Evolutionary conservation across 2,797 vertebrate genomes (phyloP), one percentile per base, ranked within the genome.

Genomic region (Anniella stebbinsi): DNA sequence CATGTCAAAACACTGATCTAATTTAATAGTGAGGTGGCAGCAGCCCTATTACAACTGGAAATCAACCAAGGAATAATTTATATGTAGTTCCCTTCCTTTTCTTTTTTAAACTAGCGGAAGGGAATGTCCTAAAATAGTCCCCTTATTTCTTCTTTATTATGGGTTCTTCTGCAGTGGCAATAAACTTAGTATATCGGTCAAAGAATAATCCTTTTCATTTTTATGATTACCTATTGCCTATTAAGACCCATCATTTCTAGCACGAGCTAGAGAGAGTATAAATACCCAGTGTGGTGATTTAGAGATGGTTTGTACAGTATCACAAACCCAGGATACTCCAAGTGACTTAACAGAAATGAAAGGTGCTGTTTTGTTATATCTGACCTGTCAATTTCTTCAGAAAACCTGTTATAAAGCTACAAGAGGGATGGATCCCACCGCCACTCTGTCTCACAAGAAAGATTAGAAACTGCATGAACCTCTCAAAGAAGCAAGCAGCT

Each of bases 381-480:
- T 95, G 93, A 93, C 28, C 12, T 94, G 90, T 94, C 0, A 33
- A 51, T 94, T 95, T 93, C 89, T 67, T 95, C 93, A 94, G 92
- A 91, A 48, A 77, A 51, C 80, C 92, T 94, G 92, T 66, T 87
- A 91, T 30, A 89, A 93, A 70, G 89, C 87, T 0, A 6, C 0
- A 82, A 70, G 70, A 89, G 91, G 66, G 92, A 93, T 17, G 0
- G 67, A 72, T 41, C 66, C 63, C 21, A 51, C 92, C 67, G 21
- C 28, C 84, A 30, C 28, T 73, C 93, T 91, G 41, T 77, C 87
- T 73, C 57, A 17, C 80, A 57, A 72, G 45, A 92, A 70, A 57
- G 85, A 86, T 82, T 88, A 90, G 92, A 92, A 92, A 86, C 73
- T 15, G 13, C 48, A 87, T 28, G 41, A 51, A 67, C 85, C 73